Conservation (phyloP, 2,113 vertebrate genomes). For the Istiophorus platypterus region DNA sequence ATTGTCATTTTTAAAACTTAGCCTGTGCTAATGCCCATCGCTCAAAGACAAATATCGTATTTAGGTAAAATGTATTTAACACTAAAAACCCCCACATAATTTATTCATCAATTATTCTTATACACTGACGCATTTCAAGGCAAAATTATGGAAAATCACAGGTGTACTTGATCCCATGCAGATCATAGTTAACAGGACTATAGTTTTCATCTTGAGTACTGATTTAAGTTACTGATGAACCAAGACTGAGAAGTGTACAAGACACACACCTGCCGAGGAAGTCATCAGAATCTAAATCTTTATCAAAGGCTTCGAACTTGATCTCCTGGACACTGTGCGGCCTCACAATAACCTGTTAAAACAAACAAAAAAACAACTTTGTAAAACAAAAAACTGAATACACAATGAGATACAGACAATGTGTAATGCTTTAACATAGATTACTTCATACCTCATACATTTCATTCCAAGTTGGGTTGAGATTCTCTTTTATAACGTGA, state of each 20-base stretch:
- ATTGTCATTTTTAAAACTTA: too few relatives aligned
- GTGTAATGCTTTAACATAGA: rapidly evolving
- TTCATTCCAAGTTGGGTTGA: slow-evolving; percentile 93
- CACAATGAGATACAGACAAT: background rate
- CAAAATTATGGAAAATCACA: background rate
- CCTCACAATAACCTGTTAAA: slow-evolving; percentile 84
- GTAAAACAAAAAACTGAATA: background rate
- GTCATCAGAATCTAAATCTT: slow-evolving; percentile 93
- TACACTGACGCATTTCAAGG: background rate
- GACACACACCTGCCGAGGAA: slow-evolving; percentile 90
- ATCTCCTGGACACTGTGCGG: slow-evolving; percentile 83
- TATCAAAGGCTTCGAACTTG: slow-evolving; percentile 89
- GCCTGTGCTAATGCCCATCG: too few relatives aligned
- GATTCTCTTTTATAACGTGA: slow-evolving; percentile 89
- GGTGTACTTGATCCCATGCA: background rate
- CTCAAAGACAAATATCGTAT: too few relatives aligned
- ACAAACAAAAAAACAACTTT: slow-evolving; percentile 2
- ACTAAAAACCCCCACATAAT: too few relatives aligned
- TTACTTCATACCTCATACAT: slow-evolving; percentile 88
- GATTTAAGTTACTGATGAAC: slow-evolving; percentile 21
- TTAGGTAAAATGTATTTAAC: too few relatives aligned
- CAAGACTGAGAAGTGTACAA: background rate
- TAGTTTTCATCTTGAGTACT: background rate
- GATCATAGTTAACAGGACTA: background rate
- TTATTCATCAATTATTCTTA: background rate